Evolutionary conservation across 2,113 vertebrate genomes (phyloP), one percentile per base, ranked within the genome.

Genomic region (Lanius ludovicianus): DNA sequence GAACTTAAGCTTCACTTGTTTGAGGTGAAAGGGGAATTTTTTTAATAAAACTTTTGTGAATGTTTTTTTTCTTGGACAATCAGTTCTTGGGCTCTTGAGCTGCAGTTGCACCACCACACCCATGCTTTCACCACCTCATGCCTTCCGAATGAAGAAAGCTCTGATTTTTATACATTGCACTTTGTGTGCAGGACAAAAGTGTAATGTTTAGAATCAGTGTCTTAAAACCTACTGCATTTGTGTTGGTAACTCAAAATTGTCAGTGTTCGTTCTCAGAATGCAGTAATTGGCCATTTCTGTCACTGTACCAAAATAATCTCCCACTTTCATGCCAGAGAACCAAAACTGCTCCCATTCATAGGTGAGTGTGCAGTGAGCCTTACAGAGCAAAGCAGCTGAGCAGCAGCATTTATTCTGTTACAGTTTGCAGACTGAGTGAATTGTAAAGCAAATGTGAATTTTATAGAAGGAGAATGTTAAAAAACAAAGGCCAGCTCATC

Each of bases 31-130:
- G 87, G 96, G 70, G 89, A 89, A 87, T 97, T 98, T 97, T 88
- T 97, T 95, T 94, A 98, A 97, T 95, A 97, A 97, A 96, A 93
- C 44, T 93, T 94, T 96, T 97, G 94, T 89, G 84, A 95, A 42
- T 98, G 90, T 63, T 96, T 93, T 82, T 95, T 95, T 90, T 63
- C 89, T 93, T 90, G 86, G 83, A 94, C 90, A 92, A 93, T 98
- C 67, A 90, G 1, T 95, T 93, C 71, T 88, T 96, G 84, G 47
- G 59, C 60, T 95, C 70, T 76, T 86, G 21, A 52, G 74, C 56
- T 80, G 92, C 47, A 28, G 87, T 46, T 77, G 49, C 60, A 56
- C 33, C 80, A 53, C 20, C 21, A 23, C 52, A 20, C 19, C 0
- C 9, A 14, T 0, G 2, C 23, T 74, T 44, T 55, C 47, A 55